Evolutionary conservation across 2,797 vertebrate species (phyloP), one percentile per base, ranked within the genome.

Genomic region (Pseudopleuronectes americanus): DNA sequence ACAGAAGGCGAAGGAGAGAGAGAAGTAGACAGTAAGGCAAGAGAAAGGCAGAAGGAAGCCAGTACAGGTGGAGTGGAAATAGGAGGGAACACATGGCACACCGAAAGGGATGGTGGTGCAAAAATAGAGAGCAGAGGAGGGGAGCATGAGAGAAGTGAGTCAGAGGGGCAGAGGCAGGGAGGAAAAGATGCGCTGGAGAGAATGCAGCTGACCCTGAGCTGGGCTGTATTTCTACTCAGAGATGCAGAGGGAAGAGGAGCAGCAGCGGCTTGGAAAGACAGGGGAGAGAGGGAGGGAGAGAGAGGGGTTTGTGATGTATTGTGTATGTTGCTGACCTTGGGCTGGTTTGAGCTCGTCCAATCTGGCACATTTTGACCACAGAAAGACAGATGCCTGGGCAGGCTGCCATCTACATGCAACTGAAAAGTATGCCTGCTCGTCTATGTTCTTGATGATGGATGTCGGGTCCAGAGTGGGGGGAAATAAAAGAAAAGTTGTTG

Each of bases 361-460:
- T 79, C 87, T 85, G 83, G 81, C 84, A 83, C 80, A 70, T 83
- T 87, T 74, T 85, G 70, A 86, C 71, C 82, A 78, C 74, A 71
- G 71, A 80, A 84, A 87, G 85, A 89, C 87, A 90, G 85, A 89
- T 89, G 84, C 84, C 67, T 7, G 16, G 78, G 71, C 76, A 28
- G 45, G 63, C 73, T 68, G 87, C 83, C 89, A 87, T 61, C 52
- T 26, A 41, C 54, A 53, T 74, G 64, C 64, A 79, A 81, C 68
- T 81, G 74, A 86, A 57, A 36, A 49, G 47, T 45, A 8, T 56
- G 22, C 47, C 26, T 59, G 22, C 28, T 19, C 51, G 53, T 52
- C 22, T 72, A 21, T 65, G 38, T 5, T 22, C 26, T 9, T n/a
- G 24, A 53, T 21, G 22, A 22, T 52, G 19, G 24, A 45, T 26